A percentile compares a stretch with the other conserved stretches of the same genome.
Evolutionary conservation across 2,888 invertebrate genomes (phyloP).

Genomic region (Crossocerus cetratus): DNA sequence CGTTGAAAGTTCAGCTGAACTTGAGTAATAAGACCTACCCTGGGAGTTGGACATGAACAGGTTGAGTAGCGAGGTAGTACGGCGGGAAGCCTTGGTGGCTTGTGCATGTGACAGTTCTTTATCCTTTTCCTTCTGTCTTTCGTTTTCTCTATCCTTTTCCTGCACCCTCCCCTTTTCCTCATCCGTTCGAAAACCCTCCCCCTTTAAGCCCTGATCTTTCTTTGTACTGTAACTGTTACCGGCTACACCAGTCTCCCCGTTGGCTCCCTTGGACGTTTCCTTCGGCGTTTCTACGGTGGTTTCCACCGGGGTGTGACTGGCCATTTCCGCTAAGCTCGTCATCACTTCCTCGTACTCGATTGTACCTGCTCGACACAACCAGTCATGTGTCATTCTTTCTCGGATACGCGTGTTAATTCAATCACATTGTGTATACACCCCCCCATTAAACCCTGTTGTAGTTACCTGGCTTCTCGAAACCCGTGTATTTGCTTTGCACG

Average conservation of each 20-base stretch:
- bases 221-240: constrained; percentile 75
- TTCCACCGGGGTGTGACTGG: constrained; percentile 67
- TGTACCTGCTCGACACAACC: constrained; percentile 63
- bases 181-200: constrained; percentile 71
- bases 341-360: constrained; percentile 74
- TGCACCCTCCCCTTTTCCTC: constrained; percentile 67
- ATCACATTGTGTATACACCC: constrained; percentile 11
- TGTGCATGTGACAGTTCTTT: constrained; percentile 66
- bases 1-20: constrained; percentile 38
- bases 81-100: constrained; percentile 88
- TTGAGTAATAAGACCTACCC: constrained; percentile 81
- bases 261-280: constrained; percentile 72
- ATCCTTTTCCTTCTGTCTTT: constrained; percentile 67
- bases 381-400: too few relatives aligned
- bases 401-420: neutral
- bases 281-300: constrained; percentile 61
- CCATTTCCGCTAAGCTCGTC: constrained; percentile 70
- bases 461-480: constrained; percentile 93
- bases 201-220: constrained; percentile 72
- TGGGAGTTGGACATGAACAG: constrained; percentile 97
- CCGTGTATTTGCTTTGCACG: constrained; percentile 94
- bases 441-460: constrained; percentile 36
- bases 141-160: constrained; percentile 67
- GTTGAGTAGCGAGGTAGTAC: constrained; percentile 96
- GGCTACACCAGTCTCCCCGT: constrained; percentile 75